Evolutionary conservation across 2,113 vertebrate genomes (phyloP).

Genomic region (Glaucidium brasilianum): DNA sequence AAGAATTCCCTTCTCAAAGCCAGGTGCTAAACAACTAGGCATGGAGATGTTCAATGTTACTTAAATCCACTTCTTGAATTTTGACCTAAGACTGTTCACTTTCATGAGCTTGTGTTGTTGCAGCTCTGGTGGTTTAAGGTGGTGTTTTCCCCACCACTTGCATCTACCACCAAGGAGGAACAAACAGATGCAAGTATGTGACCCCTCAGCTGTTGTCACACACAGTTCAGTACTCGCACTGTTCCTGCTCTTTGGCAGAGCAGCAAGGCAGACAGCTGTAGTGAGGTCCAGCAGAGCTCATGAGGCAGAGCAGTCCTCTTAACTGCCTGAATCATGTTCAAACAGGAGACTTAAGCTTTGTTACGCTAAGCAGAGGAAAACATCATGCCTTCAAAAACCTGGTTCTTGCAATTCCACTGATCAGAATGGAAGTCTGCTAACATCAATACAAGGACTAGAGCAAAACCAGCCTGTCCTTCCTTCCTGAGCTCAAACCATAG

Average conservation of each 20-base stretch:
- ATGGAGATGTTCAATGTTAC: background rate
- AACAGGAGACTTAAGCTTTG: background rate
- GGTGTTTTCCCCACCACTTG: background rate
- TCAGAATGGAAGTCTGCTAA: background rate
- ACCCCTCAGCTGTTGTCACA: background rate
- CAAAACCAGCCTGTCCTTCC: background rate
- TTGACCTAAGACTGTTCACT: background rate
- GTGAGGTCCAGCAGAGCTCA: background rate
- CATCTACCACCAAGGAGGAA: background rate
- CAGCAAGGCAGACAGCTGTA: background rate
- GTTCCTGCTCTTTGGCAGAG: background rate
- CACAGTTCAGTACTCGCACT: background rate
- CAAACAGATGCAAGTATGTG: rapidly evolving
- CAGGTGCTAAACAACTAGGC: background rate
- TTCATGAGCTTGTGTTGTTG: rapidly evolving
- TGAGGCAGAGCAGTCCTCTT: background rate
- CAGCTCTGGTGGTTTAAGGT: background rate
- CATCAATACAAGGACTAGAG: background rate
- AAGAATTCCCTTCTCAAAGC: background rate
- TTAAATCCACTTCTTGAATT: background rate
- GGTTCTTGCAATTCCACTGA: background rate
- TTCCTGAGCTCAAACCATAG: background rate
- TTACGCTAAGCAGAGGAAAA: background rate
- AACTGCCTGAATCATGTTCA: background rate
- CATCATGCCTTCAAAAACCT: background rate